Conservation (phyloP, 1,140 invertebrate species). For the Manduca sexta region DNA sequence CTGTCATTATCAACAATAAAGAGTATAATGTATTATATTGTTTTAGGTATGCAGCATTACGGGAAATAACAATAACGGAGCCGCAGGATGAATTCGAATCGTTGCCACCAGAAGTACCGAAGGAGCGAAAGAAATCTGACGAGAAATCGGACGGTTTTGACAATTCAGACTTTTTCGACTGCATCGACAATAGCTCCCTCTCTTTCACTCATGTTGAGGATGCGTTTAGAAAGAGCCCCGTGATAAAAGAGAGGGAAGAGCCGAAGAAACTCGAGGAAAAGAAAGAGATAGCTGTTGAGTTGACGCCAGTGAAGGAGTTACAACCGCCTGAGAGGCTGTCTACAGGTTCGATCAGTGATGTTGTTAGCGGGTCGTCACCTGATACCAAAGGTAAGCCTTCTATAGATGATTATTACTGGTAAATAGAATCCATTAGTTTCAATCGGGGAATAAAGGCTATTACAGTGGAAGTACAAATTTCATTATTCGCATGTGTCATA, state of each 20-base stretch:
- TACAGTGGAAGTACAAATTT: no score
- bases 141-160: conserved; percentile 71
- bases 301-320: conserved; percentile 39
- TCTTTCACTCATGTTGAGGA: conserved; percentile 68
- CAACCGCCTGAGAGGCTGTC: conserved; percentile 55
- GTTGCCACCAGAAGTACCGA: conserved; percentile 61
- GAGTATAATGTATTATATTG: not conserved
- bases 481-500: no score
- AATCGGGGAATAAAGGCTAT: no score
- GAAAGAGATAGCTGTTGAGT: conserved; percentile 33
- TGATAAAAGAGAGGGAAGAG: conserved; percentile 58
- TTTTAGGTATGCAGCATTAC: conserved; percentile 76
- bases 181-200: conserved; percentile 66
- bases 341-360: conserved; percentile 75
- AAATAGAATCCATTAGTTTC: no score
- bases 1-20: no score
- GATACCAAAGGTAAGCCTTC: conserved; percentile 73
- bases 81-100: conserved; percentile 73
- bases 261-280: conserved; percentile 45
- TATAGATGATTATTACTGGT: no score
- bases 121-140: conserved; percentile 66
- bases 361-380: conserved; percentile 75
- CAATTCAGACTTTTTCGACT: conserved; percentile 71
- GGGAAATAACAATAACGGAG: conserved; percentile 80
- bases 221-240: conserved; percentile 66